phyloP scores from a whole-genome alignment of 2,888 invertebrate species.

The Drosophila sordidula region DNA sequence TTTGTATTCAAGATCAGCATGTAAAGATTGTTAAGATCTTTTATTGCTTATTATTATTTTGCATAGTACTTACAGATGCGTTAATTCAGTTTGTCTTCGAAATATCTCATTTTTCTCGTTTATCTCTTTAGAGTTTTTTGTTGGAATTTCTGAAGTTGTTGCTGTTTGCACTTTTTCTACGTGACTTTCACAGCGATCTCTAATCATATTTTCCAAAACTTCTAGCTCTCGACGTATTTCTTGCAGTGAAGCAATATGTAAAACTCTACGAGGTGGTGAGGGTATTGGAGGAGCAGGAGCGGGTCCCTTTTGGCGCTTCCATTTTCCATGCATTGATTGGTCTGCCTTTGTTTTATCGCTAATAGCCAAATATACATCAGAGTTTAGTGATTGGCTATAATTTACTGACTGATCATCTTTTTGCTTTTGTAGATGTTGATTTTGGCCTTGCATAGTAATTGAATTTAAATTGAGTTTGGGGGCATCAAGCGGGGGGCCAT shows the following conservation, averaged over 20 bases:
- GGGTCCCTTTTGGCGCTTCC: slow-evolving; percentile 92
- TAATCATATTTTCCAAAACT: slow-evolving; percentile 93
- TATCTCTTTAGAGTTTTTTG: slow-evolving; percentile 87
- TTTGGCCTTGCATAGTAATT: no score
- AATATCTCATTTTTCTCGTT: slow-evolving; percentile 97
- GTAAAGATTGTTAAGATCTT: slow-evolving; percentile 77
- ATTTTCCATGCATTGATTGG: slow-evolving; percentile 86
- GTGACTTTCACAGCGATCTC: slow-evolving; percentile 90
- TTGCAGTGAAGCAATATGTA: slow-evolving; percentile 87
- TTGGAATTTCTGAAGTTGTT: slow-evolving; percentile 9
- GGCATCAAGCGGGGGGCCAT: no score
- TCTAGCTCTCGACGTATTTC: slow-evolving; percentile 92
- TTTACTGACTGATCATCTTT: no score
- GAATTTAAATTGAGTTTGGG: no score
- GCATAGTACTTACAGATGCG: slow-evolving; percentile 86
- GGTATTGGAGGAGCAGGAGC: slow-evolving; percentile 94
- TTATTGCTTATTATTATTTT: no score
- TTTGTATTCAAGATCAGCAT: slow-evolving; percentile 96
- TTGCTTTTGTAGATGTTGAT: no score
- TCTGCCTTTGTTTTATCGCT: no score
- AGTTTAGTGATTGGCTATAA: no score
- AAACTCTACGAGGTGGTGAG: slow-evolving; percentile 88
- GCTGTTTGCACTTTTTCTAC: slow-evolving; percentile 1
- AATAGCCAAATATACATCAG: no score
- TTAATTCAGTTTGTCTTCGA: no score